Evolutionary conservation across 2,888 invertebrate species (phyloP), one percentile per base, ranked within the genome.

Genomic region (Acheta domesticus): DNA sequence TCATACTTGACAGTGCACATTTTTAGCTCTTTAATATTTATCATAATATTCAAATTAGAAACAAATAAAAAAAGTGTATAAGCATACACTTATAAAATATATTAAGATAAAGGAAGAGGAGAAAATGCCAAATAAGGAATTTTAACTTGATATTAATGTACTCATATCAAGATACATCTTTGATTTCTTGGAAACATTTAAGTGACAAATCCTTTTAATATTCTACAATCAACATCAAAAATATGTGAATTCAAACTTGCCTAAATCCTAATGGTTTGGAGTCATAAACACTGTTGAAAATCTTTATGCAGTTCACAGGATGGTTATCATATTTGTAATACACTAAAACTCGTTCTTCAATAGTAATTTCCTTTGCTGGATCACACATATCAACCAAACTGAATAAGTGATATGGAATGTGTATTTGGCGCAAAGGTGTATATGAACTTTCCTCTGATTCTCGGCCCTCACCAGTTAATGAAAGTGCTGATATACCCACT

Each of bases 241-340:
- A 81, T 36, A 48, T 23, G 49, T 8, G n/a, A 74, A 79, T 76
- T 3, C n/a, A 20, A 49, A 79, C 81, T 86, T 81, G 89, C 89
- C 89, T 90, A 84, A 98, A 94, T 12, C 97, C 97, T 84, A 98
- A 91, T 19, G 94, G 94, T 85, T 97, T 97, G 0, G 94, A 92
- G 82, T 93, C 91, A 85, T 92, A 94, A 81, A 92, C 92, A 81
- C 96, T 95, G 80, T 94, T 93, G 86, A 99, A 97, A 83, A 98
- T 96, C 87, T 99, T 99, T 0, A 99, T 95, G 85, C 99, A 99
- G 86, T 98, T 99, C 0, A 98, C 95, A 0, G 98, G 96, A 86
- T 94, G 93, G 83, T 97, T 97, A 85, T 97, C 97, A 85, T 99
- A 99, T 86, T 98, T 99, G 87, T 97, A 98, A 86, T 98, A 99